These are phyloP conservation scores for Progne subis DNA, from an alignment of 2,113 vertebrate species.

Conservation along the genomic window DNA sequence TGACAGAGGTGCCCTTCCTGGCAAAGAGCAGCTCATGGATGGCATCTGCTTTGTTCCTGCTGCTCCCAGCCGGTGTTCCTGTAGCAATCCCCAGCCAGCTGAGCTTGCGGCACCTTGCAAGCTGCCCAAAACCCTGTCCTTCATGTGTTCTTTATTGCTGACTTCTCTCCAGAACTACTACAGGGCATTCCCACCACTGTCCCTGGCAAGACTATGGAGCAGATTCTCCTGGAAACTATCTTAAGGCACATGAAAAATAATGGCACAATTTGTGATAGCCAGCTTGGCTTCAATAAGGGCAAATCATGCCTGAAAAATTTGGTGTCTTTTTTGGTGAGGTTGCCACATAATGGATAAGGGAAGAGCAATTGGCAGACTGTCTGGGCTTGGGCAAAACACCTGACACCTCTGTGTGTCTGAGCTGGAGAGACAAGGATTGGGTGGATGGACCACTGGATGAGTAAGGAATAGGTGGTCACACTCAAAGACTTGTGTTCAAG, in stretches of 20 bases:
- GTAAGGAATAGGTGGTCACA: not conserved
- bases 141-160: not conserved
- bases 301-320: not conserved
- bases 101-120: not conserved
- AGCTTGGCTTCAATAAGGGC: not conserved
- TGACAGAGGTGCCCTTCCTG: not conserved
- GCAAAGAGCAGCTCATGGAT: not conserved
- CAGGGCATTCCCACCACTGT: too few species aligned
- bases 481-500: not conserved
- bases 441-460: not conserved
- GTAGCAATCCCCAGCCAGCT: not conserved
- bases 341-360: not conserved
- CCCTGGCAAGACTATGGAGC: not conserved
- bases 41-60: not conserved
- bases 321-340: not conserved
- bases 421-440: not conserved
- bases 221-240: not conserved
- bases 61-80: not conserved
- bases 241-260: not conserved
- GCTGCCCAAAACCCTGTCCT: not conserved
- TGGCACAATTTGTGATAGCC: not conserved
- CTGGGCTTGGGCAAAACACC: not conserved
- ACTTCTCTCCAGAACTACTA: not conserved
- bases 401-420: not conserved
- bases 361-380: not conserved